Evolutionary conservation across 2,113 vertebrate genomes (phyloP), one percentile per base, ranked within the genome.

Genomic region (Camelus bactrianus): DNA sequence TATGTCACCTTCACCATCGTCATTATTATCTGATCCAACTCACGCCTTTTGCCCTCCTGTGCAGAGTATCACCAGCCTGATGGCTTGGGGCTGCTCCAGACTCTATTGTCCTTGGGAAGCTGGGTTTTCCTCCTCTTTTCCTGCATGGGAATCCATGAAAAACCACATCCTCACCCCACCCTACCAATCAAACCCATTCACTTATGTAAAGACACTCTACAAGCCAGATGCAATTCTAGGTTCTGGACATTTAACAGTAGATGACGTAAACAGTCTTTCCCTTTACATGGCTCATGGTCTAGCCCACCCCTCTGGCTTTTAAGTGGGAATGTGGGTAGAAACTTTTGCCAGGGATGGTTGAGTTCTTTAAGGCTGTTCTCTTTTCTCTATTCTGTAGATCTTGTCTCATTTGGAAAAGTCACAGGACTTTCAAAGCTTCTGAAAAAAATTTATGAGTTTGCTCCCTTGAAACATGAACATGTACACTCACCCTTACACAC

Each of bases 281-380:
- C 32, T 32, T 38, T 1, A 7, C 3, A 15, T 26, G 48, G 52
- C 42, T 54, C 50, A 50, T 5, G 32, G 22, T 64, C 70, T 64
- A 52, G 28, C 16, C 19, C 3, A 54, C 14, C 30, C 64, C 42
- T 26, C 19, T 67, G 62, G 15, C 3, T 79, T 91, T 8, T 69
- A 48, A 52, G 20, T 1, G 26, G 20, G 3, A 15, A 75, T 20
- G 0, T 17, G 42, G 19, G 64, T 42, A 46, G 26, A 7, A 56
- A 65, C 22, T 72, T 46, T 56, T 72, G 8, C 14, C 48, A 79
- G 67, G 46, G 14, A 60, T 42, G 22, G 8, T 9, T 48, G 35
- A 75, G 22, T 88, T 73, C 52, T 70, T 24, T 67, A 84, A 75
- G 38, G 76, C 83, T 96, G 19, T 81, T 89, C 48, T 79, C 58